Evolutionary conservation across 2,888 invertebrate species (phyloP).

Genomic region (Allacma fusca): DNA sequence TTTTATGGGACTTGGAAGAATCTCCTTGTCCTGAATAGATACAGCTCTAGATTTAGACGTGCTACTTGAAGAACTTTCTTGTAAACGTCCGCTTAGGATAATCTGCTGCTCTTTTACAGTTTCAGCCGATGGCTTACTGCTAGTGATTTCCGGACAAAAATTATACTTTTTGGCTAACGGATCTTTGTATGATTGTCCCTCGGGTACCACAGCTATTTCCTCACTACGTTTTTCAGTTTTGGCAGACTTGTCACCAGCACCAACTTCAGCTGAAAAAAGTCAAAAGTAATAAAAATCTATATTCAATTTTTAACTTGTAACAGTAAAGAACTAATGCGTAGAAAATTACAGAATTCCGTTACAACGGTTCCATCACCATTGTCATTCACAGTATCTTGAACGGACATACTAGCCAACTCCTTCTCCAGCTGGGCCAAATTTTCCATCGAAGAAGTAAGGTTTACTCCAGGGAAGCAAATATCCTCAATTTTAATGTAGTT

Average conservation of each 20-base stretch:
- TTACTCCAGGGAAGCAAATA: conserved; percentile 19
- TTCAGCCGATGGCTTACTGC: not conserved
- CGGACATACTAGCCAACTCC: not conserved
- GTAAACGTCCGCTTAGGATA: not conserved
- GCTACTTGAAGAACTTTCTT: not conserved
- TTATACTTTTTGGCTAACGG: not conserved
- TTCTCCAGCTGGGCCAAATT: not conserved
- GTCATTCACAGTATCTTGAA: not conserved
- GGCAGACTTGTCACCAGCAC: not conserved
- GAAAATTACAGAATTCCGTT: too few relatives aligned
- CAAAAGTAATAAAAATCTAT: not conserved
- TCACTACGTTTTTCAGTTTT: not conserved
- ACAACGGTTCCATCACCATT: too few relatives aligned
- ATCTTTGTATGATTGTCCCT: not conserved
- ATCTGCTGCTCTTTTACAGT: not conserved
- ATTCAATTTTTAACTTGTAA: too few relatives aligned
- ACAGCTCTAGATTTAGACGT: too few relatives aligned
- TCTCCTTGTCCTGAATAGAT: not conserved
- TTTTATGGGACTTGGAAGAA: not conserved
- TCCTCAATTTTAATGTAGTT: conserved; percentile 29
- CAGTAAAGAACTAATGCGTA: too few relatives aligned
- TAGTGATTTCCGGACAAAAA: not conserved
- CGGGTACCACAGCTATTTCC: not conserved
- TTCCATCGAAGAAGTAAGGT: conserved; percentile 28
- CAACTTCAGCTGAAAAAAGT: not conserved